Evolutionary conservation across 2,113 vertebrate species (phyloP).

Genomic region (Condylura cristata): DNA sequence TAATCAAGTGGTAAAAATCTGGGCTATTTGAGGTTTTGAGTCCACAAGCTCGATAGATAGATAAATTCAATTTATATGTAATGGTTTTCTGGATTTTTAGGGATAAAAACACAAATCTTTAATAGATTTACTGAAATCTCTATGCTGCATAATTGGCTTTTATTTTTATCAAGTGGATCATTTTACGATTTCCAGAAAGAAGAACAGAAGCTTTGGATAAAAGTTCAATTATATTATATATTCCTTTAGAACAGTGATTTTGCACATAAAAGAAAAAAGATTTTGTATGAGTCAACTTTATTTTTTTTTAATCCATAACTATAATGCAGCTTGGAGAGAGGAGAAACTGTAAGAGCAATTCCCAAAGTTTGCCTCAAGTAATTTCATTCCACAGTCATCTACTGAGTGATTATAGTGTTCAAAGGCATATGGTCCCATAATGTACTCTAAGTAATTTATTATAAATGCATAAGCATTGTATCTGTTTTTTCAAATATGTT

Average conservation of each 20-base stretch:
- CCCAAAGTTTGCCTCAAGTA: slow-evolving; percentile 45
- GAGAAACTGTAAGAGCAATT: slow-evolving; percentile 34
- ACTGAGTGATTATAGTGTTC: slow-evolving; percentile 66
- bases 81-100: slow-evolving; percentile 53
- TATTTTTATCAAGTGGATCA: slow-evolving; percentile 58
- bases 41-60: not conserved
- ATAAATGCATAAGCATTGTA: slow-evolving; percentile 59
- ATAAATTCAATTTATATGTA: slow-evolving; percentile 35
- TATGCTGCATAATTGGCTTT: slow-evolving; percentile 61
- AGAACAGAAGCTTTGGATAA: slow-evolving; percentile 23
- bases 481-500: slow-evolving; percentile 69
- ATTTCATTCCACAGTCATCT: slow-evolving; percentile 54
- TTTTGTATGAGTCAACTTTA: slow-evolving; percentile 44
- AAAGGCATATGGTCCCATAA: slow-evolving; percentile 53
- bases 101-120: slow-evolving; percentile 60
- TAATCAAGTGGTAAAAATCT: not conserved
- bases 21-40: not conserved
- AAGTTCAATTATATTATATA: slow-evolving; percentile 24
- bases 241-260: slow-evolving; percentile 41
- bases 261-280: not conserved
- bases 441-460: slow-evolving; percentile 69
- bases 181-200: not conserved
- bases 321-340: not conserved
- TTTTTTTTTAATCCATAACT: not conserved
- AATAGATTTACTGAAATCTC: slow-evolving; percentile 55